Base-by-base conservation (phyloP, 2,888 invertebrate species). In the Germaria angustata region DNA sequence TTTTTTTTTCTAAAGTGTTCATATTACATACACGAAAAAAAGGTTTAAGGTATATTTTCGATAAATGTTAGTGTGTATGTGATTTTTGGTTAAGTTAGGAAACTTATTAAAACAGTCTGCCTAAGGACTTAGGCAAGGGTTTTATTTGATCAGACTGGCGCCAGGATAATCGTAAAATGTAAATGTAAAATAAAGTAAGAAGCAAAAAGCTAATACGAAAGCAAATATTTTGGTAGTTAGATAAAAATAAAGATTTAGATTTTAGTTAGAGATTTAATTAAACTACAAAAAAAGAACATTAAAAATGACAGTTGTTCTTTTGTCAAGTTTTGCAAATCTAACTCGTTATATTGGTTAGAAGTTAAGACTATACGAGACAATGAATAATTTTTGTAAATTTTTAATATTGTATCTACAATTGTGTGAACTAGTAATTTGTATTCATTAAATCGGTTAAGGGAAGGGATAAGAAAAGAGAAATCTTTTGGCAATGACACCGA, bases 81-180 rank as follows among this genome's bases (percentile, higher is more conserved):
- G 66, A 77, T 68, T 36, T 61, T 68, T 73, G 66, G 46, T 72
- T 32, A 61, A 66, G 36, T 77, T 81, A 77, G 49, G 46, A 77
- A 49, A 68, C 49, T 68, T 68, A 39, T 81, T 81, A 78, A 63
- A 63, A 65, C 57, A 36, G 81, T 81, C 81, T 81, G 81, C 61
- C 68, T 32, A 68, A 17, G 77, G 66, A 73, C 41, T 73, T 39
- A 53, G 36, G 22, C 66, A 73, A 73, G 44, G 63, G 68, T 65
- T 75, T 77, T 15, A 20, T 2, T 24, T 22, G 20, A 63, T 75
- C 57, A 51, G 20, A 7, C 44, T 82, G 81, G 81, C 81, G 81
- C 81, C 81, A 69, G 36, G 9, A 20, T n/a, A n/a, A n/a, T n/a
- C 57, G 59, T 46, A 20, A 49, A 57, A 44, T 36, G 17, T 7